phyloP scores from a whole-genome alignment of 2,888 invertebrate species.

The Nineta flava region DNA sequence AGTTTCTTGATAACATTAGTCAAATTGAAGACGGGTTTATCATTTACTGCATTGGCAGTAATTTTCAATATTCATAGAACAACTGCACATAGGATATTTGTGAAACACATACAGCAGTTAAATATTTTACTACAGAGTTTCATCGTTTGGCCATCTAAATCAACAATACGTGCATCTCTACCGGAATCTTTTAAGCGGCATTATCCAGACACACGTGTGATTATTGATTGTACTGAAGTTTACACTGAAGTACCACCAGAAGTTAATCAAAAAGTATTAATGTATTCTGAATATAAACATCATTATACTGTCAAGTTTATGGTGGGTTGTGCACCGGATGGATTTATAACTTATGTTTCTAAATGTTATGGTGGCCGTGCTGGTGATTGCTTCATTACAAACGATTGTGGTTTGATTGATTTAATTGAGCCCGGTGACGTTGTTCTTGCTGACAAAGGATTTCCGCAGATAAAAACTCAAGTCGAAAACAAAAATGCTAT shows the following conservation, averaged over 20 bases:
- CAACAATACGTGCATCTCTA: constrained; percentile 1
- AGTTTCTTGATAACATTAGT: not conserved
- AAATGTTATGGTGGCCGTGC: constrained; percentile 6
- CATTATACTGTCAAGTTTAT: constrained; percentile 5
- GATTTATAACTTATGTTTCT: constrained; percentile 6
- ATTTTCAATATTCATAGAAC: not conserved
- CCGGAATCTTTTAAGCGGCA: constrained; percentile 3
- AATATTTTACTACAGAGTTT: too few species aligned
- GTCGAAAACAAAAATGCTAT: constrained; percentile 1
- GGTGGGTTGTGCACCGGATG: too few species aligned
- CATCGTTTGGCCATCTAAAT: constrained; percentile 6
- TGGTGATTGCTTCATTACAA: constrained; percentile 5
- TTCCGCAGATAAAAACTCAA: constrained; percentile 4
- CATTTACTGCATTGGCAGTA: not conserved
- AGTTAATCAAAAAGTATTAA: constrained; percentile 3
- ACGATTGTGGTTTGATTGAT: constrained; percentile 3
- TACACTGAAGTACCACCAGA: constrained; percentile 2
- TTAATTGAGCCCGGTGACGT: constrained; percentile 6
- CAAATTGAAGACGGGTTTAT: not conserved
- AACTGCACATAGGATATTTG: not conserved
- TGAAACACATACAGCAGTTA: too few species aligned
- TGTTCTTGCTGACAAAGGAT: too few species aligned
- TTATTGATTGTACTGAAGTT: constrained; percentile 8
- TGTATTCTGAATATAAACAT: constrained; percentile 8
- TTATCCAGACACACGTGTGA: too few species aligned